phyloP scores from a whole-genome alignment of 1,140 invertebrate species.

The Trachelipus rathkii region DNA sequence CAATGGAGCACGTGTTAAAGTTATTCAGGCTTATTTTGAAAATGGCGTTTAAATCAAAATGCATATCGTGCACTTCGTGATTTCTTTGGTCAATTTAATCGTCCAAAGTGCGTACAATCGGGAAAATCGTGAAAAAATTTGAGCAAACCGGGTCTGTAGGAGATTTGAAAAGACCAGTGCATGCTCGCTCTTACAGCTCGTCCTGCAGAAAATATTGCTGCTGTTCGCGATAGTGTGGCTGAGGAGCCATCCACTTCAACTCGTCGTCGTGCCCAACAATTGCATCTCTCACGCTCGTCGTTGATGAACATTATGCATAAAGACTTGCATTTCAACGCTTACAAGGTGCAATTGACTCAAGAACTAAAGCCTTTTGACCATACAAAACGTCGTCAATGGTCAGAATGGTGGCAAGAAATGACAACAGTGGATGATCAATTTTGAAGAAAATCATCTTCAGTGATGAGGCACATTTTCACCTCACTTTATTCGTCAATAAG shows the following conservation, averaged over 20 bases:
- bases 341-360: background rate
- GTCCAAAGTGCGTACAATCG: too few relatives aligned
- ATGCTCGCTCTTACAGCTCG: too few relatives aligned
- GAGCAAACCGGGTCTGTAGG: too few relatives aligned
- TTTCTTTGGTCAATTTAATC: too few relatives aligned
- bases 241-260: background rate
- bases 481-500: constrained; percentile 45
- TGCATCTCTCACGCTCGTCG: background rate
- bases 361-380: background rate
- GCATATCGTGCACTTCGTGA: too few relatives aligned
- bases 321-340: background rate
- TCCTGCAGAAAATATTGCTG: too few relatives aligned
- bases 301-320: background rate
- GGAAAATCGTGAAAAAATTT: too few relatives aligned
- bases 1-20: too few relatives aligned
- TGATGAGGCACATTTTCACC: constrained; percentile 46
- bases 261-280: constrained; percentile 4
- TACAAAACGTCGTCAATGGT: constrained; percentile 12
- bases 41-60: too few relatives aligned
- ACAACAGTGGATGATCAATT: background rate
- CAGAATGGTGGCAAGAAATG: background rate
- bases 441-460: constrained; percentile 46
- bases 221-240: too few relatives aligned
- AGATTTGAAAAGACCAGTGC: too few relatives aligned
- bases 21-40: too few relatives aligned